Percentiles rank a stretch among this genome's conserved stretches.
Conservation (phyloP, 30 jellyfish, hydroid and myxozoan genomes). For the Nemopilema nomurai region DNA sequence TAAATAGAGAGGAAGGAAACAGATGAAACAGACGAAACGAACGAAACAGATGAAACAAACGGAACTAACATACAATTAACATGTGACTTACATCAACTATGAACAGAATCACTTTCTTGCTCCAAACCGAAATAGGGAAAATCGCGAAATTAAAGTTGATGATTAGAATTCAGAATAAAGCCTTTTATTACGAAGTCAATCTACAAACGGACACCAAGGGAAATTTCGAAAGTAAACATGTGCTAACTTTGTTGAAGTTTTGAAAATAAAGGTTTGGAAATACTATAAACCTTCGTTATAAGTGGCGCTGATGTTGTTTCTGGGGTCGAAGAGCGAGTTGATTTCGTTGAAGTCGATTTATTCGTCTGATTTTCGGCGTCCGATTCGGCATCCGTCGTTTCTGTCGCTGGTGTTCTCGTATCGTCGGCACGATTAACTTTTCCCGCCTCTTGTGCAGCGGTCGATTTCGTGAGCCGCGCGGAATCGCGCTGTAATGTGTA, state of each 20-base stretch:
- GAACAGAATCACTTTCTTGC: background rate
- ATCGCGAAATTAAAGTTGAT: background rate
- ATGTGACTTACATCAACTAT: too few relatives aligned
- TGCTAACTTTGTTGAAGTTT: conserved; percentile 51
- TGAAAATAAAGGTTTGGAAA: conserved; percentile 50
- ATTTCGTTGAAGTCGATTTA: conserved; percentile 7
- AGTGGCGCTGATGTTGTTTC: conserved; percentile 54
- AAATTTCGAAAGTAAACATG: background rate
- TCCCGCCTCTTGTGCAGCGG: background rate
- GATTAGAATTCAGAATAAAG: background rate
- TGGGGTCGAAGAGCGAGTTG: conserved; percentile 22
- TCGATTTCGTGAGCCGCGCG: conserved; percentile 31
- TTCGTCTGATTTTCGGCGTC: background rate
- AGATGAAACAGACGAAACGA: too few relatives aligned
- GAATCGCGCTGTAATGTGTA: conserved; percentile 76
- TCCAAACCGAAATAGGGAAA: background rate
- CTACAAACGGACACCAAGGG: background rate
- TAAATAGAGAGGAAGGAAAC: too few relatives aligned
- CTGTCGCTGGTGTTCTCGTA: background rate
- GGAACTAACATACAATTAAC: background rate
- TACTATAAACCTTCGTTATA: conserved; percentile 42
- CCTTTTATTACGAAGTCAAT: background rate
- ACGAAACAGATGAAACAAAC: too few relatives aligned
- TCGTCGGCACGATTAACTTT: background rate
- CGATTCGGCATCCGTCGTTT: conserved; percentile 15